Percentiles rank a stretch among this genome's conserved stretches.
Evolutionary conservation across 2,797 vertebrate species (phyloP).

Genomic region (Nothura maculosa): DNA sequence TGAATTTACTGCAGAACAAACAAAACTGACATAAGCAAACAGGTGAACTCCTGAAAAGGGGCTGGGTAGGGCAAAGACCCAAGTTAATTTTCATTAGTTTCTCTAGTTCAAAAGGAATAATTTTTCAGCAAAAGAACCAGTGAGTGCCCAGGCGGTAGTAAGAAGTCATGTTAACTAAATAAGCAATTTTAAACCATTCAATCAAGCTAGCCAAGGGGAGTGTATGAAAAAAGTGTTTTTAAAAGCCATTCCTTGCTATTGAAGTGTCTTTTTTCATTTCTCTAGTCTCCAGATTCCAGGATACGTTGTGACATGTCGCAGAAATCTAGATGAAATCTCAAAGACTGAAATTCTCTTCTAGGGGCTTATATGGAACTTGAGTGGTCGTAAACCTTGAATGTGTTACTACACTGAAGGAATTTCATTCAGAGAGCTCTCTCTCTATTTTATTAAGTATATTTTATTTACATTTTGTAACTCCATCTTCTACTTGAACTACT

Average conservation of each 20-base stretch:
- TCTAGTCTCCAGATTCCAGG: conserved; percentile 32
- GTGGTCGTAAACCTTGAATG: conserved; percentile 47
- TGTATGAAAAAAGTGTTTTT: conserved; percentile 45
- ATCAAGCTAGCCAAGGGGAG: conserved; percentile 24
- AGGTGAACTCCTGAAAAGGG: conserved; percentile 53
- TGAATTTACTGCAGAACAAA: conserved; percentile 72
- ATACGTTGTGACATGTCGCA: not conserved
- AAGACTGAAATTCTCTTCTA: conserved; percentile 40
- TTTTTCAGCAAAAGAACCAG: not conserved
- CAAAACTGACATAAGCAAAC: conserved; percentile 61
- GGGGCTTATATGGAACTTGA: conserved; percentile 20
- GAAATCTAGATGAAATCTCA: conserved; percentile 44
- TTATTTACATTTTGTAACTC: conserved; percentile 47
- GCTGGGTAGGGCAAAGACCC: conserved; percentile 1
- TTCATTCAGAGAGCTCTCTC: conserved; percentile 50
- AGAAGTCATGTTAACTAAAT: conserved; percentile 26
- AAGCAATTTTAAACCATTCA: conserved; percentile 55
- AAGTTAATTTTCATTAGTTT: not conserved
- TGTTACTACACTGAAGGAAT: conserved; percentile 1
- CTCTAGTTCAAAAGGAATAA: conserved; percentile 20
- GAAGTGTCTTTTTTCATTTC: conserved; percentile 47
- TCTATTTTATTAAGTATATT: conserved; percentile 21
- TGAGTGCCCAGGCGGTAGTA: conserved; percentile 11
- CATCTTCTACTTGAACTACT: not conserved
- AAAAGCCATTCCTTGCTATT: conserved; percentile 6